Evolutionary conservation across 1,140 invertebrate genomes (phyloP), one percentile per base, ranked within the genome.

Genomic region (Coboldia fuscipes): DNA sequence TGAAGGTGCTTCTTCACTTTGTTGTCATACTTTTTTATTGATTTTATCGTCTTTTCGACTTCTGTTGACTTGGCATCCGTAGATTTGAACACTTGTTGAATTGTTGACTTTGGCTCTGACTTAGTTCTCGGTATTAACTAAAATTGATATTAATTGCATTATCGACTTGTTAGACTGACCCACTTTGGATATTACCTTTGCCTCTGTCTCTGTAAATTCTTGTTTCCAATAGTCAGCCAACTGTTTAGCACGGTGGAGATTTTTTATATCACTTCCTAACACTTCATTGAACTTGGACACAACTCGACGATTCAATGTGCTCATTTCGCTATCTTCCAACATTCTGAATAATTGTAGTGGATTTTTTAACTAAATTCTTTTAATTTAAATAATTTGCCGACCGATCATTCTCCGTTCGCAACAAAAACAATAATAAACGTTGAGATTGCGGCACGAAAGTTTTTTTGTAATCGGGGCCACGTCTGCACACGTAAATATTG

Each of bases 31-130:
- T 57, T 17, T 60, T 45, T 37, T 51, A 44, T 6, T 50, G 46
- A 2, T n/a, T n/a, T n/a, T n/a, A n/a, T n/a, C n/a, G 69, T 51
- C 13, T 51, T 42, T 19, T 64, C 46, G 37, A 65, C 50, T 35
- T 56, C 51, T 15, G 50, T 42, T 15, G 64, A 50, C 33, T 72
- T 48, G 5, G 54, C 45, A 16, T 65, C 52, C 23, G 72, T 57
- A 40, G 61, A 54, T 17, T 50, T 42, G 28, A 55, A n/a, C n/a
- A n/a, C n/a, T n/a, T n/a, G n/a, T 57, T 13, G 66, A 58, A 34
- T 53, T 45, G 39, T 73, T 59, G 30, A 67, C 61, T 45, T 54
- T 57, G 38, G 62, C 53, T 6, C 63, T 34, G 57, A 56, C 42
- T 70, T 60, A 28, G 73, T 62, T 43, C 63, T 65, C 36, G 62